Evolutionary conservation across 2,888 invertebrate species (phyloP).

Genomic region (Slavum lentiscoides): DNA sequence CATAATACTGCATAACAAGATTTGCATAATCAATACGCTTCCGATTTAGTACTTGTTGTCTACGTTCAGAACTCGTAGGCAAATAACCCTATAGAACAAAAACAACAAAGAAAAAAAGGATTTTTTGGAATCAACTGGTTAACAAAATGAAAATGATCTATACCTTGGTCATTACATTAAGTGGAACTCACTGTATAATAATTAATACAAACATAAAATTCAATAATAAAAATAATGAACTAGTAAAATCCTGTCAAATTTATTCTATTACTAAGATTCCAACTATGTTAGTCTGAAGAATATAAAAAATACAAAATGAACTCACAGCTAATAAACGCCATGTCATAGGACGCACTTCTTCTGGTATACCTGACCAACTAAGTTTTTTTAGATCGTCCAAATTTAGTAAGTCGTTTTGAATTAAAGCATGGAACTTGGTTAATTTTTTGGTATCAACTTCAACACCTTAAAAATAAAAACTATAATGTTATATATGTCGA

Average conservation of each 20-base stretch:
- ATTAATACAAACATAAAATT: too few relatives aligned
- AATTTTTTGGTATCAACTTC: constrained; percentile 68
- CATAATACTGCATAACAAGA: constrained; percentile 94
- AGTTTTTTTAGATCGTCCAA: constrained; percentile 84
- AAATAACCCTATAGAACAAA: constrained; percentile 76
- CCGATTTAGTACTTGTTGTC: constrained; percentile 82
- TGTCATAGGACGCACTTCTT: constrained; percentile 73
- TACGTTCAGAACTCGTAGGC: constrained; percentile 86
- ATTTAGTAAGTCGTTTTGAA: constrained; percentile 76
- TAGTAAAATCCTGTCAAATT: too few relatives aligned
- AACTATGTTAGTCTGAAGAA: too few relatives aligned
- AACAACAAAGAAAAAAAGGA: background rate
- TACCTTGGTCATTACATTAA: too few relatives aligned
- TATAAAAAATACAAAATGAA: background rate
- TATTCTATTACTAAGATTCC: too few relatives aligned
- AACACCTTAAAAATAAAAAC: constrained; percentile 55
- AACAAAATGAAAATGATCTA: too few relatives aligned
- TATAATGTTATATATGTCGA: background rate
- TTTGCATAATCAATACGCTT: constrained; percentile 96
- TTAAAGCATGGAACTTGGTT: constrained; percentile 79
- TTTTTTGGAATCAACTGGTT: too few relatives aligned
- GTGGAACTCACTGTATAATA: too few relatives aligned
- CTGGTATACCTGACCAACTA: constrained; percentile 97
- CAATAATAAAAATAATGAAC: too few relatives aligned
- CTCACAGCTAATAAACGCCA: constrained; percentile 65